Evolutionary conservation across 2,888 invertebrate genomes (phyloP).

Genomic region (Schrankia costaestrigalis): DNA sequence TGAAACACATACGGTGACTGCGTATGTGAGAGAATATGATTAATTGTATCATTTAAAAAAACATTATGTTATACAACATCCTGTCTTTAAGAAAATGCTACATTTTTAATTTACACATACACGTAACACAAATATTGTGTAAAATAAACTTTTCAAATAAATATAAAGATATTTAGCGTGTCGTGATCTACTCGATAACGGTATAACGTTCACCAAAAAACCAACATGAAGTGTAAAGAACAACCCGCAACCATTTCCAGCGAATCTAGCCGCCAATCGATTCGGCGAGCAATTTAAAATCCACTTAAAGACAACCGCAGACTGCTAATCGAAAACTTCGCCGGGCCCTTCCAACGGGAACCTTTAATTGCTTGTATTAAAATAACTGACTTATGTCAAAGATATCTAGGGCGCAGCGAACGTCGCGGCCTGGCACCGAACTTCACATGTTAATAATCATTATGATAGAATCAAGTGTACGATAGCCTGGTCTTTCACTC

Average conservation of each 20-base stretch:
- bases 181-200: constrained; percentile 10
- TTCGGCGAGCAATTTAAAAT: constrained; percentile 71
- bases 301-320: constrained; percentile 78
- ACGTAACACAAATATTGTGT: no score
- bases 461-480: constrained; percentile 80
- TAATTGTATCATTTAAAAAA: no score
- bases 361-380: constrained; percentile 79
- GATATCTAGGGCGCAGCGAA: constrained; percentile 71
- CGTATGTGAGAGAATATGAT: no score
- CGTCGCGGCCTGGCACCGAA: constrained; percentile 68
- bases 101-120: no score
- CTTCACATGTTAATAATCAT: constrained; percentile 80
- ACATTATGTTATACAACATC: no score
- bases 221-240: constrained; percentile 25
- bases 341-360: constrained; percentile 57
- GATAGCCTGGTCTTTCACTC: constrained; percentile 63
- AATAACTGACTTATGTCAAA: constrained; percentile 80
- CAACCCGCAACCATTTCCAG: constrained; percentile 22
- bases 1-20: no score
- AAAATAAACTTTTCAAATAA: constrained; percentile 3
- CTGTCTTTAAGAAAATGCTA: no score
- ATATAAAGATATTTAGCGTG: constrained; percentile 9
- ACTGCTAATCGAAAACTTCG: constrained; percentile 74
- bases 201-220: constrained; percentile 25
- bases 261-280: constrained; percentile 51